These are phyloP conservation scores for Trochalopteron elliotii DNA, from an alignment of 2,113 vertebrate genomes.

Conservation along the genomic window DNA sequence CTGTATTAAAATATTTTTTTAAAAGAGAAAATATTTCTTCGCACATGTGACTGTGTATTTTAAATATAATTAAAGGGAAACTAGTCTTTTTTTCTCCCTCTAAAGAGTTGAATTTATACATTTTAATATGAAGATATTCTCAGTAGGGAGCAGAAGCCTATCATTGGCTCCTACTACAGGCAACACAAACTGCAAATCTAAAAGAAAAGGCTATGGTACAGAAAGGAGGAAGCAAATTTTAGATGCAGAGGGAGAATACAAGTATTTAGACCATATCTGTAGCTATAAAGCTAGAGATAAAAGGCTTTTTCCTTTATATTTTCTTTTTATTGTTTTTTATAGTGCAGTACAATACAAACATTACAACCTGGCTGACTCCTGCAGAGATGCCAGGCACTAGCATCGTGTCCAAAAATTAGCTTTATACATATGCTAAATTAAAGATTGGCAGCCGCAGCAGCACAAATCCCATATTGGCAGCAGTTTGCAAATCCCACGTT, in stretches of 20 bases:
- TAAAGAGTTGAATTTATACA: constrained; percentile 71
- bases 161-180: constrained; percentile 73
- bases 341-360: constrained; percentile 67
- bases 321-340: constrained; percentile 67
- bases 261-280: constrained; percentile 67
- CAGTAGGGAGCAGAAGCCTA: constrained; percentile 68
- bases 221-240: constrained; percentile 37
- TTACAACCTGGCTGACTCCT: constrained; percentile 71
- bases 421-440: constrained; percentile 83
- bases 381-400: constrained; percentile 74
- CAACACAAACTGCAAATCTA: constrained; percentile 68
- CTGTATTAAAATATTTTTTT: neutral
- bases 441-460: constrained; percentile 75
- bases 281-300: constrained; percentile 63
- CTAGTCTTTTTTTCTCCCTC: constrained; percentile 18
- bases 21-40: neutral
- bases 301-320: constrained; percentile 62
- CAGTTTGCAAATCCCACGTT: constrained; percentile 75
- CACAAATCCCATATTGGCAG: constrained; percentile 76
- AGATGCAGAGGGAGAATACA: constrained; percentile 52
- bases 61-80: constrained; percentile 68
- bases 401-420: constrained; percentile 78
- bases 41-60: neutral
- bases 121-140: constrained; percentile 76
- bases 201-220: constrained; percentile 52